Percentiles rank a stretch among this genome's conserved stretches.
Conservation (phyloP, 2,888 invertebrate species). For the Tupiocoris notatus region DNA sequence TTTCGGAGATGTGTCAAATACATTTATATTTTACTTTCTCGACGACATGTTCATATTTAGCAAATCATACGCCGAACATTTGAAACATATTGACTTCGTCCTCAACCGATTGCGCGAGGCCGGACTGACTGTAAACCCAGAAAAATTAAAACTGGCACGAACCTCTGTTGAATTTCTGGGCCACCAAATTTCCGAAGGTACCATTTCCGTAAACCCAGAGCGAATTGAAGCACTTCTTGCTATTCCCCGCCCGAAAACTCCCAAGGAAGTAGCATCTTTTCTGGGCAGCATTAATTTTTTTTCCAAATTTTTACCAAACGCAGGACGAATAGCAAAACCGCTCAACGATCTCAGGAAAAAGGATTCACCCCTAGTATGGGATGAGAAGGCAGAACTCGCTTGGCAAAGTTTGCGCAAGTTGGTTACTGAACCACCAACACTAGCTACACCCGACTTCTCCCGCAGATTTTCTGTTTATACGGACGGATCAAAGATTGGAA, state of each 20-base stretch:
- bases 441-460: conserved; percentile 15
- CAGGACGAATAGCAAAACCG: conserved; percentile 47
- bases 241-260: conserved; percentile 43
- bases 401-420: conserved; percentile 13
- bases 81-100: conserved; percentile 31
- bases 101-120: conserved; percentile 43
- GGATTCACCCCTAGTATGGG: conserved; percentile 7
- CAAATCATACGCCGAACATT: conserved; percentile 33
- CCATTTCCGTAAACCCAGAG: conserved; percentile 11
- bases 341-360: conserved; percentile 48
- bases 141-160: conserved; percentile 42
- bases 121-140: conserved; percentile 48
- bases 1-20: conserved; percentile 43
- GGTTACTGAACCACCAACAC: conserved; percentile 16
- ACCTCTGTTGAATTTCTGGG: conserved; percentile 31
- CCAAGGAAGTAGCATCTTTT: conserved; percentile 47
- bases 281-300: conserved; percentile 49
- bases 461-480: conserved; percentile 12
- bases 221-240: conserved; percentile 40
- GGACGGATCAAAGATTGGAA: conserved; percentile 7
- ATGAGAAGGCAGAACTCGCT: conserved; percentile 1
- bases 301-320: conserved; percentile 49
- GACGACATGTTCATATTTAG: conserved; percentile 45
- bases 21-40: conserved; percentile 44
- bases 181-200: conserved; percentile 13